Base-by-base conservation (phyloP, 2,888 invertebrate genomes). In the Charanyca ferruginea region DNA sequence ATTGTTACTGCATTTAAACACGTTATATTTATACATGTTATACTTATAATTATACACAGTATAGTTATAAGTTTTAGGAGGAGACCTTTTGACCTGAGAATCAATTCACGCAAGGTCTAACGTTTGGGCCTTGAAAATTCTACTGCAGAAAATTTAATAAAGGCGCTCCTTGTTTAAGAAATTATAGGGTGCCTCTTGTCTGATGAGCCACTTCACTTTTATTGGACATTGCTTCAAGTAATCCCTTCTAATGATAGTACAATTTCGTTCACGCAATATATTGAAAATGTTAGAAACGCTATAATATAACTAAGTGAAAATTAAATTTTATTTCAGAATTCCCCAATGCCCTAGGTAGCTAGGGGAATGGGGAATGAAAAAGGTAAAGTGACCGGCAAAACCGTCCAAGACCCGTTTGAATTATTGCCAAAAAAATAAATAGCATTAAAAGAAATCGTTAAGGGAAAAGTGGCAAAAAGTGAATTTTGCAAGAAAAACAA, bases 71-170 rank as follows among this genome's bases (percentile, higher is more conserved):
- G 18, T 18, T n/a, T 22, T 16, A 1, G 3, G 3, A 2, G 3
- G 42, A n/a, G 42, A 11, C 6, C 18, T 42, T 42, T 42, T 22
- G 5, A 38, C 18, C n/a, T 51, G 8, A 60, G 9, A 58, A 66
- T 58, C 55, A 58, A 44, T 41, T 18, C 53, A 13, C 35, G 28
- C 20, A 23, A 38, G 32, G 18, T 9, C 13, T 41, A 7, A 23
- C 3, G 28, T 13, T 8, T 25, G 13, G 20, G 23, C n/a, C 32
- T 45, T 35, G 45, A 57, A 60, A 53, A 32, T 22, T 44, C 44
- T 59, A n/a, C 35, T 22, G 42, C 22, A 38, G 49, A 66, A 58
- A 73, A 72, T 79, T 76, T 79, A 66, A 76, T 78, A 79, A 76
- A 64, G 35, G 38, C 28, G 0, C 18, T 32, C 59, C 38, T 47